These are phyloP conservation scores for Cossypha polioptera DNA, from an alignment of 2,797 vertebrate species.

Conservation along the genomic window DNA sequence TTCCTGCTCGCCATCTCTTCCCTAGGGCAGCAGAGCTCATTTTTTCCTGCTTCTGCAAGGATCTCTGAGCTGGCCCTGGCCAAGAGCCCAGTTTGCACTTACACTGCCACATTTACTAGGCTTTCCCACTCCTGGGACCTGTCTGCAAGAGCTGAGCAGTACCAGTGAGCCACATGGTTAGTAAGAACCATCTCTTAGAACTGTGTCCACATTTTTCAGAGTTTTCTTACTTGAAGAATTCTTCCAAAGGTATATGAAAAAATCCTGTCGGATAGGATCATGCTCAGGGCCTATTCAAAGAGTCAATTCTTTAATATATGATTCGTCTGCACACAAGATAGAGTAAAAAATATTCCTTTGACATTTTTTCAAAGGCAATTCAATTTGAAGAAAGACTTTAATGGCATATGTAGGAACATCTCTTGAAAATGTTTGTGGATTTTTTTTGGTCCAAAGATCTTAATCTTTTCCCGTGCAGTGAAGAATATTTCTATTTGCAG, in stretches of 20 bases:
- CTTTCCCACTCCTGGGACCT: not conserved
- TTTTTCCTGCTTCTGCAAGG: not conserved
- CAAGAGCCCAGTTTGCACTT: not conserved
- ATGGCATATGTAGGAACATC: not conserved
- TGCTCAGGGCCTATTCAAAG: not conserved
- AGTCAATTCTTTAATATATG: not conserved
- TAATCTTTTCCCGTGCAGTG: not conserved
- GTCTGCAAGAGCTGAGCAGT: not conserved
- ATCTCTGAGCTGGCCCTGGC: not conserved
- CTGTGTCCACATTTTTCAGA: not conserved
- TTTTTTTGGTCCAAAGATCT: not conserved
- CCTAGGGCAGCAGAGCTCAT: not conserved
- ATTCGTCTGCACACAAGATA: not conserved
- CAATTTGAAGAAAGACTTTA: not conserved
- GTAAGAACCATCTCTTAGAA: not conserved
- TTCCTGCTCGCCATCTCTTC: not conserved
- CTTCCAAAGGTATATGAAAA: not conserved
- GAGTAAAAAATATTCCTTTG: not conserved
- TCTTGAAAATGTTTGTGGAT: not conserved
- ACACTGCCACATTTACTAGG: not conserved
- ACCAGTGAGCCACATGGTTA: not conserved
- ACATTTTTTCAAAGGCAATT: not conserved
- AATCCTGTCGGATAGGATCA: not conserved
- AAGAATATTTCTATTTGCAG: not conserved
- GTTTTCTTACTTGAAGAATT: not conserved